Evolutionary conservation across 1,140 invertebrate species (phyloP), one percentile per base, ranked within the genome.

Genomic region (Meloidogyne chitwoodi): DNA sequence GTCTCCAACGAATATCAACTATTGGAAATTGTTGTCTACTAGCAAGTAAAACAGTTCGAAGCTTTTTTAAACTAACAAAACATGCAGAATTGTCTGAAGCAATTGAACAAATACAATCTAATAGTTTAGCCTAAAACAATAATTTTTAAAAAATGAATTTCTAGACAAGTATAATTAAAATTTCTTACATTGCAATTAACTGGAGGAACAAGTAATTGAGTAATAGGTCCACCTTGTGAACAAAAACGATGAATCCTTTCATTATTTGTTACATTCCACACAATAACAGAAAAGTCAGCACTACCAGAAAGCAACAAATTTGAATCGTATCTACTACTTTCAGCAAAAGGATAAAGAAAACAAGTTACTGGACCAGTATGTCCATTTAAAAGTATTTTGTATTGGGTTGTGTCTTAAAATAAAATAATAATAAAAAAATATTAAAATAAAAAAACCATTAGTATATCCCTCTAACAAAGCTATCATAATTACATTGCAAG

Each of bases 11-110:
- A 72, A 99, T 96, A 31, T 92, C 93, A 8, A 93, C 92, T 41
- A 99, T 93, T 0, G 96, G 96, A 88, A 96, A 98, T 14, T 98
- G 89, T 88, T 99, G 96, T 27, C 96, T 91, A 10, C 94, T 95
- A 0, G 96, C 96, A 14, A 98, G 88, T 61, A 97, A 93, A 8
- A 98, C 92, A 87, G 95, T 96, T 87, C 96, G 96, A 34, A 93
- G 91, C 88, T 99, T 96, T 41, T 93, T 92, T 10, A 99, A 88
- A 87, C 93, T 95, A 0, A 99, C 89, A 31, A 99, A 89, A 0
- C 94, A 93, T 0, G 98, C 95, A 38, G 95, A 98, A 89, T 98
- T 95, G 88, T 99, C 96, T 19, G 93, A 95, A 0, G 95, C 95
- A 4, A 99, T 94, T 19, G 94, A 95, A 87, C 95, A 98, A 63